phyloP scores from a whole-genome alignment of 1,140 invertebrate species.

The Homalodisca vitripennis region DNA sequence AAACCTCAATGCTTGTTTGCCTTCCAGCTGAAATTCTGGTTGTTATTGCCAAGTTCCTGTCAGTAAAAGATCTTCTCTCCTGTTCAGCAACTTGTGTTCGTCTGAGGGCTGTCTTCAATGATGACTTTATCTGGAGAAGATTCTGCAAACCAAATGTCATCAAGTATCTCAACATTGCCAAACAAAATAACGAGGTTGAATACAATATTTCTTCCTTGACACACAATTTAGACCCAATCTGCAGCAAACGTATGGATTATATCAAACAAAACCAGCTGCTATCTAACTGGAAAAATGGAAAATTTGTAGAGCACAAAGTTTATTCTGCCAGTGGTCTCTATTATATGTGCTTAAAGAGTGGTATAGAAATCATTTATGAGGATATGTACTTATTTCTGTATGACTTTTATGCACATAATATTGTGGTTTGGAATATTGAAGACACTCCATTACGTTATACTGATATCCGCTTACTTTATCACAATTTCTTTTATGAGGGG shows the following conservation, averaged over 20 bases:
- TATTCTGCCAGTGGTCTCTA: background rate
- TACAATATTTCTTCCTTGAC: background rate
- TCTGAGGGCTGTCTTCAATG: background rate
- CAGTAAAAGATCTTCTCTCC: background rate
- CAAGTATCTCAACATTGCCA: background rate
- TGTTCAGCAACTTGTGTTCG: background rate
- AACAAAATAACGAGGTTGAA: background rate
- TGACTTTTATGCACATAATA: conserved; percentile 4
- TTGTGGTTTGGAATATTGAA: conserved; percentile 8
- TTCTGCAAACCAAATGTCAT: background rate
- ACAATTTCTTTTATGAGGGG: conserved; percentile 9
- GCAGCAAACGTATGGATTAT: background rate
- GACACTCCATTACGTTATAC: background rate
- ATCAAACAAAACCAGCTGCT: conserved; percentile 9
- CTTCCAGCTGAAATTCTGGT: background rate
- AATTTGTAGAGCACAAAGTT: conserved; percentile 10
- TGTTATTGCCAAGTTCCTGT: background rate
- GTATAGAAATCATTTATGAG: conserved; percentile 2
- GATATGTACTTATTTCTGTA: conserved; percentile 12
- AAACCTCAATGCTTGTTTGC: background rate
- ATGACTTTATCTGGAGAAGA: conserved; percentile 6
- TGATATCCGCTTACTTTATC: background rate
- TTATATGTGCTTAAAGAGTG: conserved; percentile 16
- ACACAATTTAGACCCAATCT: background rate
- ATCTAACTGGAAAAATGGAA: conserved; percentile 14